A percentile compares a stretch with the other conserved stretches of the same genome.
These are phyloP conservation scores for Aythya baeri DNA, from an alignment of 2,113 vertebrate genomes.

Conservation along the genomic window DNA sequence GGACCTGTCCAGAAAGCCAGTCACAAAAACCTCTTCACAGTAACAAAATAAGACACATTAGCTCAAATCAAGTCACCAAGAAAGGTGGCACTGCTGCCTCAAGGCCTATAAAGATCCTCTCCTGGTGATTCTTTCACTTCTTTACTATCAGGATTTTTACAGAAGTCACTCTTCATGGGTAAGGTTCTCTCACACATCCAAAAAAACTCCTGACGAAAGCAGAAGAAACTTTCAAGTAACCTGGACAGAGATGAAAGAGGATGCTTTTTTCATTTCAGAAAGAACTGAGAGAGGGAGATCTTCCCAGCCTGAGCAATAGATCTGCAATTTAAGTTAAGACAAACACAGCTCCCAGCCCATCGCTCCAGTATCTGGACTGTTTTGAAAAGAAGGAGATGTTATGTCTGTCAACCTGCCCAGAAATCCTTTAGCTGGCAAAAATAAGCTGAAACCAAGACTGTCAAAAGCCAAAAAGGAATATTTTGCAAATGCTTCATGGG, in stretches of 20 bases:
- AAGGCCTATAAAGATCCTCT: neutral
- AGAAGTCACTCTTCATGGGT: neutral
- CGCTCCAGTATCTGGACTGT: neutral
- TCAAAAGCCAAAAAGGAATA: neutral
- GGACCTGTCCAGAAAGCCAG: neutral
- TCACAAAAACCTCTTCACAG: neutral
- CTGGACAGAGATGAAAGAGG: neutral
- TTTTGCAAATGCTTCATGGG: neutral
- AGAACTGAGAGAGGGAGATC: neutral
- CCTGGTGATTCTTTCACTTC: neutral
- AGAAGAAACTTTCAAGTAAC: neutral
- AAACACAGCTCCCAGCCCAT: slow-evolving; percentile 19
- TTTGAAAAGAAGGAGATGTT: slow-evolving; percentile 39
- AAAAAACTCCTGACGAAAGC: neutral
- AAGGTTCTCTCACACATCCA: neutral
- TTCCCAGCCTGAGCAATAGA: slow-evolving; percentile 9
- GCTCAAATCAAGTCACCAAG: neutral
- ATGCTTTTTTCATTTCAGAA: neutral
- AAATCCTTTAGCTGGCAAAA: neutral
- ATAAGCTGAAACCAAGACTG: slow-evolving; percentile 5
- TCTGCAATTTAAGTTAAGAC: slow-evolving; percentile 31
- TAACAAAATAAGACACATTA: neutral
- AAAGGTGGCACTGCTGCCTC: neutral
- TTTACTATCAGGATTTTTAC: neutral
- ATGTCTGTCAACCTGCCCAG: slow-evolving; percentile 45